Percentiles rank a stretch among this genome's conserved stretches.
These are phyloP conservation scores for Bradypus variegatus DNA, from an alignment of 2,797 vertebrate species.

Conservation along the genomic window DNA sequence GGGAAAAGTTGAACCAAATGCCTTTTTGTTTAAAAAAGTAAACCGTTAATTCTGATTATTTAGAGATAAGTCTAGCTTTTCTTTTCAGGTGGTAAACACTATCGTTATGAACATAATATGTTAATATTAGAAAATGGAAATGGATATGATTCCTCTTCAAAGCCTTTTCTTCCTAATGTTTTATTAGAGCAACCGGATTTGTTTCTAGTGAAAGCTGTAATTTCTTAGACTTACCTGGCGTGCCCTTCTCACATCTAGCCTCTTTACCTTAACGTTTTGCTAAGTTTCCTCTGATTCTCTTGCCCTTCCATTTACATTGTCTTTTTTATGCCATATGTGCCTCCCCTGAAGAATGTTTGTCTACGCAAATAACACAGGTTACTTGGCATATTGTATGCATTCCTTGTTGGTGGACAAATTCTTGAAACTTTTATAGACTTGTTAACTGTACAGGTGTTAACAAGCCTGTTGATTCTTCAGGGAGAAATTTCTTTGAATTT, in stretches of 20 bases:
- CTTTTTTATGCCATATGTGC: not conserved
- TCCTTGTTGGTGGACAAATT: not conserved
- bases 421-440: not conserved
- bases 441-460: not conserved
- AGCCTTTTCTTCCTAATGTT: not conserved
- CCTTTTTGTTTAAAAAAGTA: not conserved
- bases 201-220: not conserved
- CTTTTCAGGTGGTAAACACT: conserved; percentile 1
- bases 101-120: not conserved
- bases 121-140: conserved; percentile 3
- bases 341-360: not conserved
- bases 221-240: not conserved
- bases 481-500: conserved; percentile 25
- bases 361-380: not conserved
- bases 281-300: conserved; percentile 12
- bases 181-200: not conserved
- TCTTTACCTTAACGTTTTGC: not conserved
- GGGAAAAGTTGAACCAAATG: not conserved
- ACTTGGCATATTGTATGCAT: not conserved
- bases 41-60: not conserved
- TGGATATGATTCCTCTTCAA: conserved; percentile 19
- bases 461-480: conserved; percentile 22
- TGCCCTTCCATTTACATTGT: not conserved
- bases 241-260: not conserved
- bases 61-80: not conserved